Conservation (phyloP, 2,888 invertebrate genomes). For the Oscheius sp. region DNA sequence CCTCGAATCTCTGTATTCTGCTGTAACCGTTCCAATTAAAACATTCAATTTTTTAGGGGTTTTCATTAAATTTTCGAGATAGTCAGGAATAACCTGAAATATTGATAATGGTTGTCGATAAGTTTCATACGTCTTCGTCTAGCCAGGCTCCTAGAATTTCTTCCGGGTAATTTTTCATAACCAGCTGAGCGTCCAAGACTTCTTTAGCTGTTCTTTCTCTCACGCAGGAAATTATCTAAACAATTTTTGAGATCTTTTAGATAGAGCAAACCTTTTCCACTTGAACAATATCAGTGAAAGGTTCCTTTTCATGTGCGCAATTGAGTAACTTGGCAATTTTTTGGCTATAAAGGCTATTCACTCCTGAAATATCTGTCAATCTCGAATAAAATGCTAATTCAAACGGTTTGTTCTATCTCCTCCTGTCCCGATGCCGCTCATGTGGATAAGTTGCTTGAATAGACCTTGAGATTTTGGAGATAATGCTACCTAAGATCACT, state of each 20-base stretch:
- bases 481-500: not conserved
- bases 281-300: not conserved
- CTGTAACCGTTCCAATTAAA: not conserved
- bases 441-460: not conserved
- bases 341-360: not conserved
- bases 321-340: not conserved
- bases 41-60: not conserved
- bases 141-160: not conserved
- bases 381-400: not conserved
- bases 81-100: constrained; percentile 5
- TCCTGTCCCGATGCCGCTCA: not conserved
- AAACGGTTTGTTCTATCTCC: not conserved
- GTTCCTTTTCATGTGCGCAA: not conserved
- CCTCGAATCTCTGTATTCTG: constrained; percentile 5
- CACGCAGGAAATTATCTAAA: not conserved
- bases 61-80: not conserved
- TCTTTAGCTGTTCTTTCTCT: not conserved
- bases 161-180: not conserved
- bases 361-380: not conserved
- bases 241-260: not conserved
- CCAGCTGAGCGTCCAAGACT: not conserved
- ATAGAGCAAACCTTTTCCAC: not conserved
- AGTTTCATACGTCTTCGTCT: not conserved
- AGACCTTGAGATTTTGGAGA: constrained; percentile 13
- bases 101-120: not conserved